These are phyloP conservation scores for Bombyx mandarina DNA, from an alignment of 1,140 invertebrate genomes.

Conservation along the genomic window DNA sequence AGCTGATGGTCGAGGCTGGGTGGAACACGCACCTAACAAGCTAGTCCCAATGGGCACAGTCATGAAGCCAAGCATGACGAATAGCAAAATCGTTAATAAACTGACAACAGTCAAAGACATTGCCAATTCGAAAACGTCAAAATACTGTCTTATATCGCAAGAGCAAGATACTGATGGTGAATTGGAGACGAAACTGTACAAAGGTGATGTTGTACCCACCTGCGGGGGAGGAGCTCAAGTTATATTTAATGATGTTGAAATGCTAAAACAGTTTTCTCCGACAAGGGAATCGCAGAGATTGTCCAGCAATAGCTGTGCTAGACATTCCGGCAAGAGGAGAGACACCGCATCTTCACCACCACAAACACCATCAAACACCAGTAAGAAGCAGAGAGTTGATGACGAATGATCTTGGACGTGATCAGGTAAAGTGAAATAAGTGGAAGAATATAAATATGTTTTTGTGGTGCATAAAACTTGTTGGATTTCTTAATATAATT, in stretches of 20 bases:
- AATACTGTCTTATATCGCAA: conserved; percentile 94
- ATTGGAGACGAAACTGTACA: conserved; percentile 93
- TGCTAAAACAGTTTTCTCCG: conserved; percentile 88
- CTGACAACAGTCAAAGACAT: conserved; percentile 81
- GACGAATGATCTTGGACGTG: conserved; percentile 33
- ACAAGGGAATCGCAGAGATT: conserved; percentile 32
- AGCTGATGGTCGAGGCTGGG: conserved; percentile 82
- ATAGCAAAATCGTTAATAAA: conserved; percentile 87
- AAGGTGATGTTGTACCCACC: conserved; percentile 94
- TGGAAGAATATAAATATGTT: no score
- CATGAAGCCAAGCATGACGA: conserved; percentile 86
- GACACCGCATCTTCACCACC: conserved; percentile 51
- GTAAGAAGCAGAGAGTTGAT: conserved; percentile 59
- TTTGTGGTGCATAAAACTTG: no score
- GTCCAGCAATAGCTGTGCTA: conserved; percentile 37
- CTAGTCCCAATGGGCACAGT: conserved; percentile 86
- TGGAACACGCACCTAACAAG: conserved; percentile 89
- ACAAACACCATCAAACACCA: conserved; percentile 54
- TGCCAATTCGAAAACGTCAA: conserved; percentile 80
- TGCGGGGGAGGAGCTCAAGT: conserved; percentile 94
- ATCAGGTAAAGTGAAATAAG: neutral
- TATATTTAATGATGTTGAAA: conserved; percentile 96
- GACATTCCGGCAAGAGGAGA: conserved; percentile 51
- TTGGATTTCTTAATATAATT: no score
- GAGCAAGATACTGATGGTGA: conserved; percentile 92